These are phyloP conservation scores for Agrochola litura DNA, from an alignment of 2,888 invertebrate species.

Conservation along the genomic window DNA sequence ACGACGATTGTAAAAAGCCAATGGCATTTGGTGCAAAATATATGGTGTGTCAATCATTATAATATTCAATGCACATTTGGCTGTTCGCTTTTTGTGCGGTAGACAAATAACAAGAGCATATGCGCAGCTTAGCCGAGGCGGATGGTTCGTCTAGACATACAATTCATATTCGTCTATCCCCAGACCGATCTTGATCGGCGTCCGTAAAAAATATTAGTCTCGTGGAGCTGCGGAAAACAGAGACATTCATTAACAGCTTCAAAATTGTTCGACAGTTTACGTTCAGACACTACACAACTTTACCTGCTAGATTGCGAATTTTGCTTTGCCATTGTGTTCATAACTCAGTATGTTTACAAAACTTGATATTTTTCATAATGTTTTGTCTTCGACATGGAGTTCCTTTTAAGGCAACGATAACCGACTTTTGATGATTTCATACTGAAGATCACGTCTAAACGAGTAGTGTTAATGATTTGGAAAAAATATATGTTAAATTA, in stretches of 20 bases:
- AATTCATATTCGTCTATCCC: slow-evolving; percentile 82
- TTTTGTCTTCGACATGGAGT: slow-evolving; percentile 7
- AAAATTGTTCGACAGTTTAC: slow-evolving; percentile 67
- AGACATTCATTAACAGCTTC: slow-evolving; percentile 76
- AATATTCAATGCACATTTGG: slow-evolving; percentile 80
- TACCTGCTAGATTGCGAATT: slow-evolving; percentile 20
- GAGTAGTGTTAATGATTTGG: no score
- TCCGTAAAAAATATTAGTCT: slow-evolving; percentile 77
- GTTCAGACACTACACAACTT: slow-evolving; percentile 24
- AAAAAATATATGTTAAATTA: no score
- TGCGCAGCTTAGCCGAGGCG: slow-evolving; percentile 76
- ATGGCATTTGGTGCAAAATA: slow-evolving; percentile 74
- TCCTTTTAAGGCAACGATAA: not conserved
- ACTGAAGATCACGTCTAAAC: no score
- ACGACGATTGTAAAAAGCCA: slow-evolving; percentile 71
- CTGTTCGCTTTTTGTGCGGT: slow-evolving; percentile 69
- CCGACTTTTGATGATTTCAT: no score
- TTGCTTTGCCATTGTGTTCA: slow-evolving; percentile 1
- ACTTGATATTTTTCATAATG: slow-evolving; percentile 1
- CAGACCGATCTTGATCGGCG: slow-evolving; percentile 79
- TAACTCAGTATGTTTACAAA: slow-evolving; percentile 16
- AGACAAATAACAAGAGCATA: slow-evolving; percentile 73
- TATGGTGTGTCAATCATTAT: slow-evolving; percentile 73
- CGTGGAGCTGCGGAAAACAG: slow-evolving; percentile 72
- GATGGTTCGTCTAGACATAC: slow-evolving; percentile 82